Percentiles rank a stretch among this genome's conserved stretches.
Evolutionary conservation across 2,113 vertebrate genomes (phyloP).

Genomic region (Poecilia latipinna): DNA sequence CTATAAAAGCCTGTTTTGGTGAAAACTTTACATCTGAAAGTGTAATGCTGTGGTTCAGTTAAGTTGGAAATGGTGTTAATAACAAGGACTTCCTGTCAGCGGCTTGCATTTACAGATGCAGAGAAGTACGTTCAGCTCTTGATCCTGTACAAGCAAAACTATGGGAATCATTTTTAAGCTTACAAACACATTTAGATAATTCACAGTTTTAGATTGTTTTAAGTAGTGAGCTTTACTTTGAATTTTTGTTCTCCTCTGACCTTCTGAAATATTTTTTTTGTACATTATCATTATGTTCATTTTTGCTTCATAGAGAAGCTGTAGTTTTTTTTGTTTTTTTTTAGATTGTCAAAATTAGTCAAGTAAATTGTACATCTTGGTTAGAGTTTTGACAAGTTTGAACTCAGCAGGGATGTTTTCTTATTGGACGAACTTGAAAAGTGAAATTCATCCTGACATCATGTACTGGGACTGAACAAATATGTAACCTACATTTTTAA

Average conservation of each 20-base stretch:
- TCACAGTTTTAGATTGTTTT: not conserved
- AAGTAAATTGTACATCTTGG: no score
- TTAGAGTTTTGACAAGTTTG: no score
- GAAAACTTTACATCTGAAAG: not conserved
- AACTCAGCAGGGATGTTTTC: no score
- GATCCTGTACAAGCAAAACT: not conserved
- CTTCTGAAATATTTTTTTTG: not conserved
- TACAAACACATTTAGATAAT: constrained; percentile 7
- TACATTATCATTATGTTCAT: no score
- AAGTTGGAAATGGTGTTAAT: not conserved
- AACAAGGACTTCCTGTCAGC: not conserved
- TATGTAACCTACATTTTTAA: no score
- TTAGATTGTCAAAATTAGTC: no score
- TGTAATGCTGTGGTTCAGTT: not conserved
- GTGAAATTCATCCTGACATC: no score
- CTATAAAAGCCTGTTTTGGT: not conserved
- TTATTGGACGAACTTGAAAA: no score
- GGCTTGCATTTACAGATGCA: not conserved
- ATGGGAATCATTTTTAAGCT: not conserved
- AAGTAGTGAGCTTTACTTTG: not conserved
- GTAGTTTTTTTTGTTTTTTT: no score
- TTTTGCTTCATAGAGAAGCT: no score
- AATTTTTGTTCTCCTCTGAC: not conserved
- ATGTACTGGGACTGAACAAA: no score
- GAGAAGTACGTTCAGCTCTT: no score